phyloP scores from a whole-genome alignment of 2,797 vertebrate species.

The Pogoniulus pusillus region DNA sequence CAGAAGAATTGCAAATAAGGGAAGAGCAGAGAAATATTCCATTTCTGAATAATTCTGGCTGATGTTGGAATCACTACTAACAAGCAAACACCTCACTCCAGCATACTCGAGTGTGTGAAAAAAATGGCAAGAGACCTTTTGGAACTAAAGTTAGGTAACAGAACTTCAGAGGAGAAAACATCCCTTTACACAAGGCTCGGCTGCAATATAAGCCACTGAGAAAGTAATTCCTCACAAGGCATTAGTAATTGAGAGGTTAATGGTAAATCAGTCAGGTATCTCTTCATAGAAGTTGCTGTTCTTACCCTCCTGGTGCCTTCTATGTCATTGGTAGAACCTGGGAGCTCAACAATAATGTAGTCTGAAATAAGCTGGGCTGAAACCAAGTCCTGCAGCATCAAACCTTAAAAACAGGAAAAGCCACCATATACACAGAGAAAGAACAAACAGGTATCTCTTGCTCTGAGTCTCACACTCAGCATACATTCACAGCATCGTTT shows the following conservation, averaged over 20 bases:
- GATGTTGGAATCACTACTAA: background rate
- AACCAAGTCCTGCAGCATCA: conserved; percentile 86
- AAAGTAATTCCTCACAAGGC: background rate
- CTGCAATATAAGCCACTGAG: background rate
- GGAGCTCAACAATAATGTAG: conserved; percentile 82
- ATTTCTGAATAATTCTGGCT: background rate
- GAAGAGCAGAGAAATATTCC: background rate
- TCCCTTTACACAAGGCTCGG: background rate
- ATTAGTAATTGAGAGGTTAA: background rate
- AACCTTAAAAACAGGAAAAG: conserved; percentile 74
- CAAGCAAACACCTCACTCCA: background rate
- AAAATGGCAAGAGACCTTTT: background rate
- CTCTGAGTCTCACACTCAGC: background rate
- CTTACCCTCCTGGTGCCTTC: conserved; percentile 87
- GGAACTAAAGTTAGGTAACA: background rate
- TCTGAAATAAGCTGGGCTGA: conserved; percentile 88
- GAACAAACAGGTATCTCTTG: background rate
- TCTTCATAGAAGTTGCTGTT: background rate
- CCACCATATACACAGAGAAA: background rate
- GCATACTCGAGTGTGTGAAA: background rate
- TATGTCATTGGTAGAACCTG: conserved; percentile 83
- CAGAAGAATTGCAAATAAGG: background rate
- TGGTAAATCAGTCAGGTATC: background rate
- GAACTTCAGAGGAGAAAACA: background rate
- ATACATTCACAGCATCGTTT: background rate